Base-by-base conservation (phyloP, 2,888 invertebrate species). In the Cyrtodaria siliqua region DNA sequence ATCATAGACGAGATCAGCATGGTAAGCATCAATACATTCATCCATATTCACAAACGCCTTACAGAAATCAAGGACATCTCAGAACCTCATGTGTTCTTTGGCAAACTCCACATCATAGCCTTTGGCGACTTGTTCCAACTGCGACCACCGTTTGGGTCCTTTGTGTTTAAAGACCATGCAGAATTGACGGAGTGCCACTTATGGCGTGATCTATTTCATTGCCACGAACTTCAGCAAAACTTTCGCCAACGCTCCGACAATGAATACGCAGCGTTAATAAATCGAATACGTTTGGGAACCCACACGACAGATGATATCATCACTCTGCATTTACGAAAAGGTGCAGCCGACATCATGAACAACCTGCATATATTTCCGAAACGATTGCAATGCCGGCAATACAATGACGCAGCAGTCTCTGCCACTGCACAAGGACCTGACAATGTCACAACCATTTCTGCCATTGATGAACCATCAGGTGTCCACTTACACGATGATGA, bases 21-120 rank as follows among this genome's bases (percentile, higher is more conserved):
- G 56, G 56, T 56, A 14, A 38, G 38, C 23, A 56, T 56, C 1
- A 26, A 33, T 8, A 56, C 16, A 16, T 38, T 56, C 8, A 18
- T 56, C 2, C 56, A 56, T 16, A 56, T 33, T 12, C 56, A 56
- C 6, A n/a, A 8, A n/a, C 3, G 56, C 6, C 20, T 56, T 6
- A 38, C 33, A 8, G 38, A 56, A 38, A 56, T 56, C 79, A 76
- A 23, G 62, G 50, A 81, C 71, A 85, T 18, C 79, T 24, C n/a
- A 9, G 16, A 44, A 9, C 9, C n/a, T 18, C 3, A 44, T 44
- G n/a, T 6, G 16, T 44, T 18, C 6, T 44, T 44, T 16, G 44
- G 44, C 6, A 44, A 44, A 9, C 4, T 44, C 44, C 4, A 44
- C 16, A 16, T 44, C 6, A 6, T 44, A 18, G n/a, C 20, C 4